Base-by-base conservation (phyloP, 2,113 vertebrate species). In the Taurulus bubalis region DNA sequence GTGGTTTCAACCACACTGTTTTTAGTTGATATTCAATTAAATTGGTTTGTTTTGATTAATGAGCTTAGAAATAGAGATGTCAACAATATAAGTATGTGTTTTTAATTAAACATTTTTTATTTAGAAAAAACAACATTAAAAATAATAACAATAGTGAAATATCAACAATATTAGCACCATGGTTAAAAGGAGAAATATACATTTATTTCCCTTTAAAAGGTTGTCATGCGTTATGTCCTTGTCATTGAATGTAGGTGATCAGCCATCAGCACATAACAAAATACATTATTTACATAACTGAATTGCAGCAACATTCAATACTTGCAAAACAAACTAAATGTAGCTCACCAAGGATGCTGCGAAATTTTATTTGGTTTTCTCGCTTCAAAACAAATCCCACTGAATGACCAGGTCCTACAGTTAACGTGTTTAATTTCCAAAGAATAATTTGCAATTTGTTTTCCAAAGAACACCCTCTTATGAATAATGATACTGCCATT, bases 141-240 rank as follows among this genome's bases (percentile, higher is more conserved):
- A 87, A 70, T 79, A 76, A 86, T 74, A 84, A 87, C 80, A 84
- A 88, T 77, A 90, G 34, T 82, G 56, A 89, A 90, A 93, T 51
- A 90, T 83, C 53, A 79, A 87, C 71, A 83, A 76, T 83, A 92
- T 95, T 94, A 96, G 94, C 95, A 96, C 95, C 94, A 93, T 90
- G 90, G 91, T 91, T 92, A 92, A 90, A 93, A 90, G 90, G 60
- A 55, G 69, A 90, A 89, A 90, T 70, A 91, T 49, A 78, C 2
- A 66, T 80, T 59, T 70, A 66, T 80, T 87, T 87, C 51, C 30
- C 58, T 82, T 86, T 86, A 67, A 68, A 74, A 80, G 51, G 24
- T 47, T 58, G 75, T 70, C 20, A 24, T 87, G 49, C 38, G 71
- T 65, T 66, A 66, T 28, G 71, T 51, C 64, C 30, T 47, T 62